These are phyloP conservation scores for Amiota communis DNA, from an alignment of 2,888 invertebrate genomes.

Conservation along the genomic window DNA sequence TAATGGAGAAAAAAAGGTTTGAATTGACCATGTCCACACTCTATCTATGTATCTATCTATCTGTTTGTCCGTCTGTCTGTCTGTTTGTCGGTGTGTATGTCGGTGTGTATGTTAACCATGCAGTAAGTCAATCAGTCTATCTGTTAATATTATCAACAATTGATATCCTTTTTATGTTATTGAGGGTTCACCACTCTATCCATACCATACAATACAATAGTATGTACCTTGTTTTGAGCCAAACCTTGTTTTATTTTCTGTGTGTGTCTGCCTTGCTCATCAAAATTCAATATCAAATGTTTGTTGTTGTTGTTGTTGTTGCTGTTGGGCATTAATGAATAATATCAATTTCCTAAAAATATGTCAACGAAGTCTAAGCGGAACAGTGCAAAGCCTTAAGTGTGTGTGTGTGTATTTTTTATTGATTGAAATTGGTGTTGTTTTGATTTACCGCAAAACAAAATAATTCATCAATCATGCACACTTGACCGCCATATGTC, in stretches of 20 bases:
- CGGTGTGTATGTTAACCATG: neutral
- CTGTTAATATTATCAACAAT: conserved; percentile 52
- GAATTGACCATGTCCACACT: too few species aligned
- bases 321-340: conserved; percentile 22
- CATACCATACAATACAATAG: conserved; percentile 18
- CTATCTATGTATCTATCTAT: too few species aligned
- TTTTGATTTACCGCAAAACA: conserved; percentile 66
- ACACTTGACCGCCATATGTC: conserved; percentile 59
- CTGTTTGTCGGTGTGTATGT: neutral
- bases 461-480: conserved; percentile 66
- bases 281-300: conserved; percentile 6
- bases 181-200: conserved; percentile 31
- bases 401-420: neutral
- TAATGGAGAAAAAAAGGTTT: too few species aligned
- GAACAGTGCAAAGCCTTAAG: neutral
- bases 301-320: conserved; percentile 33
- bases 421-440: conserved; percentile 51
- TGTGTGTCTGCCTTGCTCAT: conserved; percentile 4
- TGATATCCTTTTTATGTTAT: conserved; percentile 58
- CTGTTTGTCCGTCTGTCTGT: neutral
- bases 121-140: neutral
- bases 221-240: conserved; percentile 35
- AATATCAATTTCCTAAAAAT: conserved; percentile 52
- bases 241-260: conserved; percentile 56
- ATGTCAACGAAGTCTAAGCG: conserved; percentile 57